Base-by-base conservation (phyloP, 2,888 invertebrate species). In the Mechanitis mazaeus region DNA sequence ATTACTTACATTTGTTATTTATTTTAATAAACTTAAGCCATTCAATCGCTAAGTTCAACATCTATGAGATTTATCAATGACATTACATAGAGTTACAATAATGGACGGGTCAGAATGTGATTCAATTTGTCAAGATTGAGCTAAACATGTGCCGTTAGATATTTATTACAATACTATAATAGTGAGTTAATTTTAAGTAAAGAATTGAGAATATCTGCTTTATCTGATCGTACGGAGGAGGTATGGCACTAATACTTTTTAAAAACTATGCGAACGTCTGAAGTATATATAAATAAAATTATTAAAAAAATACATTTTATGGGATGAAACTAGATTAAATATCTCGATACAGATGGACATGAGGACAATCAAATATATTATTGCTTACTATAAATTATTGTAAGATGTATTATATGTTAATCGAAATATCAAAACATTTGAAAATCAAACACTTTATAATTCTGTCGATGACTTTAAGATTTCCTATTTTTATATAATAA, bases 241-340 rank as follows among this genome's bases (percentile, higher is more conserved):
- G 77, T 84, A 85, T 85, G 84, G 84, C 84, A 85, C 84, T 81
- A 76, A 77, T 75, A 69, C 42, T 72, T 77, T 75, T 76, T 71
- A 73, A 73, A 74, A 75, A 68, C 67, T 75, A 73, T 69, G 35
- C 6, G 69, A 72, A 20, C 66, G 69, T 69, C 63, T 70, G 71
- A 65, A 64, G n/a, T 64, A 68, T 66, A 57, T 68, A 69, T 59
- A 58, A 54, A 64, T 56, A 50, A 33, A 56, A 50, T 9, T 9
- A 9, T 9, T 31, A 9, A 31, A 50, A 2, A 11, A 31, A 31
- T 11, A 31, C 11, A 50, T 28, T 20, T 28, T n/a, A n/a, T n/a
- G 7, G 28, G 38, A 38, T 9, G 42, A 42, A 9, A 9, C 42
- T 42, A 42, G 42, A 42, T 42, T 9, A 7, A 11, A 42, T 42